Base-by-base conservation (phyloP, 2,113 vertebrate genomes). In the Neogale vison region DNA sequence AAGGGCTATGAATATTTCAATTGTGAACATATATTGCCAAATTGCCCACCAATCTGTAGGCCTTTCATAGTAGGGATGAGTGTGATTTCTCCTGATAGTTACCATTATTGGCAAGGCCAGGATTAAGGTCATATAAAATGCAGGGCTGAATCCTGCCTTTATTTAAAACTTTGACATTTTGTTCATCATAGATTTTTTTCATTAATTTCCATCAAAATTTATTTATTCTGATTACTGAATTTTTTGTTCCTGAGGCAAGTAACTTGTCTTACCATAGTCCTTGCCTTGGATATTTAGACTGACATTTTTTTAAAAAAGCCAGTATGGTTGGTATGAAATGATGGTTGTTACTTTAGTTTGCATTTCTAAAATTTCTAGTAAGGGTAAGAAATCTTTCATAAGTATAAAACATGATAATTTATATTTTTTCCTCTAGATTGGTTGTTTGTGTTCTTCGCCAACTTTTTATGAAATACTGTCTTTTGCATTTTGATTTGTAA, bases 121-220 rank as follows among this genome's bases (percentile, higher is more conserved):
- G 10, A 45, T 91, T 84, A 95, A 83, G 17, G 23, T 84, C 12
- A 74, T 79, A n/a, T 42, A 93, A 72, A 72, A 39, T 31, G 3
- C 23, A 63, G 12, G n/a, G 1, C 17, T 91, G 7, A 23, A 77
- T 88, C 13, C 45, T 95, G 29, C 24, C 23, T 88, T 71, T 88
- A 55, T 45, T 84, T 92, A 80, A 94, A 90, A 83, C 65, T 92
- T 63, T 67, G 23, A 57, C 47, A 79, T 50, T 67, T 96, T 91
- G 12, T 55, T 88, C 31, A 95, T 59, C 59, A 90, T 23, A 63
- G 12, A 80, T 34, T 79, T 93, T 88, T 79, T 83, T 36, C 89
- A 42, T 36, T 92, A n/a, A 36, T 79, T 90, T 93, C 55, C 13
- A 84, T 47, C 39, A 74, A 90, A 93, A 67, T 31, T 69, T 71